Evolutionary conservation across 2,888 invertebrate species (phyloP).

Genomic region (Antheraea assamensis): DNA sequence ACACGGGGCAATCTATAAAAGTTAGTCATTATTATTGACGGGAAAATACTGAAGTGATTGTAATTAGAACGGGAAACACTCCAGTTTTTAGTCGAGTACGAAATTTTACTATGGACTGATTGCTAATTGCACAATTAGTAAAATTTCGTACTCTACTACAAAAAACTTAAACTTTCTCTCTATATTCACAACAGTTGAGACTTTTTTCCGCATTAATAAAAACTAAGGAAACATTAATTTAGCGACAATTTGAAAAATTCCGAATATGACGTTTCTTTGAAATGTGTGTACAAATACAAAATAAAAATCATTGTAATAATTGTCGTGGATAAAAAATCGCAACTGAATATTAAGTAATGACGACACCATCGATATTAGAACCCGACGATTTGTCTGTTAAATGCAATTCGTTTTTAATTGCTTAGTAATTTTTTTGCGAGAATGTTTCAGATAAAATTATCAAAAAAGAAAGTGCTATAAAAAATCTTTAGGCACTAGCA

Average conservation of each 20-base stretch:
- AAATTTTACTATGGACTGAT: background rate
- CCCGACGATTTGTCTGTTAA: background rate
- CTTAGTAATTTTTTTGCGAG: background rate
- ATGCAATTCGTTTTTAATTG: background rate
- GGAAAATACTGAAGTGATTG: no score
- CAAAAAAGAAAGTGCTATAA: background rate
- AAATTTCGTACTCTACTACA: background rate
- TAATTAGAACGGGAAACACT: no score
- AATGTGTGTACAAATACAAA: no score
- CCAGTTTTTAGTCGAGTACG: no score
- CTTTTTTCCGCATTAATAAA: background rate
- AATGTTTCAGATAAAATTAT: constrained; percentile 17
- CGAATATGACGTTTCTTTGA: no score
- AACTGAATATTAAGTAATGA: background rate
- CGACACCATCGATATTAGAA: background rate
- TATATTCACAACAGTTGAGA: background rate
- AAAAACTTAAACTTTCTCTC: background rate
- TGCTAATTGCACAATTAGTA: background rate
- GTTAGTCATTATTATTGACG: no score
- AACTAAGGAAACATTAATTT: no score
- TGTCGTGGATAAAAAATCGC: background rate
- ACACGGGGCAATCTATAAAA: no score
- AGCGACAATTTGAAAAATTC: no score
- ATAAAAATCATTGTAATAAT: no score
- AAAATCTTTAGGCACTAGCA: constrained; percentile 5